Percentiles rank a stretch among this genome's conserved stretches.
phyloP scores from a whole-genome alignment of 2,113 vertebrate genomes.

The Peromyscus maniculatus region DNA sequence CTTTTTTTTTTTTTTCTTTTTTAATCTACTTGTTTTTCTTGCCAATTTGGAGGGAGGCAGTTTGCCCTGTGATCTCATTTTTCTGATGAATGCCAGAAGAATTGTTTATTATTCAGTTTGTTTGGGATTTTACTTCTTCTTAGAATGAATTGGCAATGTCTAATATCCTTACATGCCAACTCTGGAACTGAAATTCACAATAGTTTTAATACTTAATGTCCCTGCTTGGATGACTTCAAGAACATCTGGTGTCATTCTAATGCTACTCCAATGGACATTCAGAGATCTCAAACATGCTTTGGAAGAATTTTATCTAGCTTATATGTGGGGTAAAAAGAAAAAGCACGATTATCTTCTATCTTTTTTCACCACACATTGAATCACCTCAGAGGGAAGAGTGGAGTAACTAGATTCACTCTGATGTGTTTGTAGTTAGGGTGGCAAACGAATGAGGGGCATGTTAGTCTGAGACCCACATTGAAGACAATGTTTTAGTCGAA shows the following conservation, averaged over 20 bases:
- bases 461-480: neutral
- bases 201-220: neutral
- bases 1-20: neutral
- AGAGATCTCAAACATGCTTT: neutral
- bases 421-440: neutral
- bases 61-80: conserved; percentile 2
- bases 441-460: neutral
- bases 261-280: neutral
- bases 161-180: neutral
- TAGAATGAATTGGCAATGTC: neutral
- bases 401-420: neutral
- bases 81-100: neutral
- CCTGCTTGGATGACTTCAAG: neutral
- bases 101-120: neutral
- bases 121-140: conserved; percentile 12
- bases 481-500: neutral
- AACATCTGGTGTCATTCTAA: neutral
- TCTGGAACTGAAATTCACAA: neutral
- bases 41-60: neutral
- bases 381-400: too few relatives aligned
- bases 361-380: neutral
- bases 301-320: neutral
- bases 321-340: neutral
- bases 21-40: neutral
- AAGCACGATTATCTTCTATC: neutral